Conservation (phyloP, 2,797 vertebrate species). For the Schizothorax lantsangensis region DNA sequence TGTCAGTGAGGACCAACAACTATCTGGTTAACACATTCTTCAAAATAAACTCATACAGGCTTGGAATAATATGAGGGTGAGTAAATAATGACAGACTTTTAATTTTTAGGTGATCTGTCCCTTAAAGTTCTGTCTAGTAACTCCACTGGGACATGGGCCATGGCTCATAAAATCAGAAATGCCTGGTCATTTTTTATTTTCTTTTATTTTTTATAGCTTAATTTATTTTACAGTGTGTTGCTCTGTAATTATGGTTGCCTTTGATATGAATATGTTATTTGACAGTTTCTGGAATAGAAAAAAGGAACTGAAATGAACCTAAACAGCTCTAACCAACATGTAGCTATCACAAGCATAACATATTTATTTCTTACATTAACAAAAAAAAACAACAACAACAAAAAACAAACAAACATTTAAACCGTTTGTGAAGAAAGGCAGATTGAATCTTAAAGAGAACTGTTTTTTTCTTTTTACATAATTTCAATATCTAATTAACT, state of each 20-base stretch:
- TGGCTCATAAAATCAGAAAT: background rate
- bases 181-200: background rate
- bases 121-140: background rate
- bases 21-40: background rate
- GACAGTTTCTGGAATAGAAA: background rate
- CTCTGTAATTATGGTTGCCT: constrained; percentile 76
- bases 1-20: background rate
- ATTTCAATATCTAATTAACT: constrained; percentile 13
- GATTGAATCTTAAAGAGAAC: background rate
- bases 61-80: background rate
- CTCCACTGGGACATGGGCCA: background rate
- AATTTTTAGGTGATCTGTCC: background rate
- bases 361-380: background rate
- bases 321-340: constrained; percentile 22
- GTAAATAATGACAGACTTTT: background rate
- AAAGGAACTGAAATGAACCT: background rate
- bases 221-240: background rate
- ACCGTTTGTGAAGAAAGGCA: constrained; percentile 18
- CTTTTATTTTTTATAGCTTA: background rate
- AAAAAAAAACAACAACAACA: background rate
- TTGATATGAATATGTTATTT: constrained; percentile 74
- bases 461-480: background rate
- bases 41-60: background rate
- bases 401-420: constrained; percentile 30
- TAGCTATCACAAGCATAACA: constrained; percentile 17